Conservation (phyloP, 2,113 vertebrate genomes). For the Phaetusa simplex region DNA sequence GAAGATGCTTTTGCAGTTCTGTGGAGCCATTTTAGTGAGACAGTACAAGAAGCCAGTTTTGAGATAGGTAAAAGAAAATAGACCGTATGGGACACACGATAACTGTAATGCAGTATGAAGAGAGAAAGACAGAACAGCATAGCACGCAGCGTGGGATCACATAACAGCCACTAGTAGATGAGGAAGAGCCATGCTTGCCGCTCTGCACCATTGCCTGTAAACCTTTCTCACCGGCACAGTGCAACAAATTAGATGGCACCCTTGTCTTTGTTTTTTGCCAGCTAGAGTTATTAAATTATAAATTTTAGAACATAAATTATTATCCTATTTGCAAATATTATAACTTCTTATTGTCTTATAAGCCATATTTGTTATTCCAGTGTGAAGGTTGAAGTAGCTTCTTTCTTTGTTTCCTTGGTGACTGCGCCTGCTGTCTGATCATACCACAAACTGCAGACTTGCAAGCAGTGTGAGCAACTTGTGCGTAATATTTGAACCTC, state of each 20-base stretch:
- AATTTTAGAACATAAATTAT: conserved; percentile 35
- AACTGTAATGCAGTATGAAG: background rate
- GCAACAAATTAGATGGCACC: background rate
- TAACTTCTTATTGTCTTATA: conserved; percentile 7
- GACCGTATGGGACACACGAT: background rate
- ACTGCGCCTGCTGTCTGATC: conserved; percentile 19
- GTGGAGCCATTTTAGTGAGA: background rate
- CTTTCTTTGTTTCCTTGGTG: conserved; percentile 63
- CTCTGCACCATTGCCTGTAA: background rate
- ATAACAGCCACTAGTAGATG: background rate
- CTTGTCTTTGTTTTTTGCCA: background rate
- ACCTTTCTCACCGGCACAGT: background rate
- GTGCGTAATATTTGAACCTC: background rate
- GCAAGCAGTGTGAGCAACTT: background rate
- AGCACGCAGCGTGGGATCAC: background rate
- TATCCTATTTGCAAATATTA: conserved; percentile 47
- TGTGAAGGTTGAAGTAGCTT: background rate
- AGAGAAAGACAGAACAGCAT: background rate
- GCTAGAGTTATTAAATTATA: conserved; percentile 35
- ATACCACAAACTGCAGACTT: background rate
- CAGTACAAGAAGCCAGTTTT: background rate
- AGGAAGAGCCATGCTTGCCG: conserved; percentile 15
- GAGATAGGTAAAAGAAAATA: background rate
- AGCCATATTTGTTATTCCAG: background rate
- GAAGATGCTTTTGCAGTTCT: conserved; percentile 1